Percentiles rank a stretch among this genome's conserved stretches.
These are phyloP conservation scores for Trisateles emortualis DNA, from an alignment of 2,888 invertebrate species.

Conservation along the genomic window DNA sequence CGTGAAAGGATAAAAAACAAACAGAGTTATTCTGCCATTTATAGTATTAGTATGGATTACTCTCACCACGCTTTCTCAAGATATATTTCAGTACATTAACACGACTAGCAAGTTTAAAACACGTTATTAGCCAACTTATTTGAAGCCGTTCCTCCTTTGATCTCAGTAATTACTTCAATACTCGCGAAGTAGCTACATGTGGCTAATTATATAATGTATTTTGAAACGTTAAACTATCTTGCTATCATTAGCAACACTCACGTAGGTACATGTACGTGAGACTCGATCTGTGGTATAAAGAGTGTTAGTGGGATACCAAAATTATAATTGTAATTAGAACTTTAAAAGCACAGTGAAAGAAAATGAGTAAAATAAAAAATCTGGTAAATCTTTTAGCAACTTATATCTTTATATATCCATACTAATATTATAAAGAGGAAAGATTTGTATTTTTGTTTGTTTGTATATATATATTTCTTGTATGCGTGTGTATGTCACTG, in stretches of 20 bases:
- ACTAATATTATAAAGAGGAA: too few relatives aligned
- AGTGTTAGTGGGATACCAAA: neutral
- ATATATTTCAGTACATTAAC: constrained; percentile 8
- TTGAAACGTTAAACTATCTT: constrained; percentile 16
- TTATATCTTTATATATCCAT: too few relatives aligned
- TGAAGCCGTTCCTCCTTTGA: constrained; percentile 7
- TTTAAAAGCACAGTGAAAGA: too few relatives aligned
- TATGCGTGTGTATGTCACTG: too few relatives aligned
- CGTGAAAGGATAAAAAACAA: too few relatives aligned
- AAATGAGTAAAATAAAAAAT: too few relatives aligned
- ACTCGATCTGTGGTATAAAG: neutral
- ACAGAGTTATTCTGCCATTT: too few relatives aligned
- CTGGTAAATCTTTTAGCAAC: too few relatives aligned
- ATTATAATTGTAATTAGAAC: neutral
- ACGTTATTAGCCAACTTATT: constrained; percentile 13
- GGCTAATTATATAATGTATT: constrained; percentile 36
- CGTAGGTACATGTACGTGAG: neutral
- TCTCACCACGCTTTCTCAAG: neutral
- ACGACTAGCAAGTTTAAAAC: constrained; percentile 11
- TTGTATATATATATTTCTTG: too few relatives aligned
- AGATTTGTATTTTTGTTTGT: too few relatives aligned
- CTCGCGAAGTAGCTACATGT: constrained; percentile 4
- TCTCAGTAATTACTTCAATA: constrained; percentile 5
- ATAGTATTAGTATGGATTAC: neutral
- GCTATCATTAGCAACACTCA: constrained; percentile 6